Base-by-base conservation (phyloP, 1,140 invertebrate species). In the Drosophila elegans region DNA sequence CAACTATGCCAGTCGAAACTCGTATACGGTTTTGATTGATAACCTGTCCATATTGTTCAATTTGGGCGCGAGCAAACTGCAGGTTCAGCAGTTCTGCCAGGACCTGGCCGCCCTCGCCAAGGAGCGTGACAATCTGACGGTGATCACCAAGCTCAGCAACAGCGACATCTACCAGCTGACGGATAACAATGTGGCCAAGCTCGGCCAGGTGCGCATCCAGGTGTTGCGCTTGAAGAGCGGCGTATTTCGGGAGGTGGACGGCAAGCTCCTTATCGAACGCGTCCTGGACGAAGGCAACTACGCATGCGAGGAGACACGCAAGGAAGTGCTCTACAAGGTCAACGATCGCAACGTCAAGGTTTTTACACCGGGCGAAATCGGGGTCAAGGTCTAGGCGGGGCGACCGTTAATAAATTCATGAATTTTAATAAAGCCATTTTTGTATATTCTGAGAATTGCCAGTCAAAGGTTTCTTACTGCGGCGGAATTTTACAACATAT, bases 341-440 rank as follows among this genome's bases (percentile, higher is more conserved):
- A 94, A 94, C 80, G 95, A 96, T 92, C 94, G 94, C 85, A 95
- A 95, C 83, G 94, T 96, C 7, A 95, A 95, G 86, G 93, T 96
- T 45, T 95, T 95, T 89, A 93, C 94, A 57, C 95, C 95, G 29
- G 95, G 95, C 38, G 93, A 92, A 67, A 73, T 91, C 56, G 92
- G 92, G 32, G 74, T 92, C 12, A 86, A 86, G 25, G 83, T 86
- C 29, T 86, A 77, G 57, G 27, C 11, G 25, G 9, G 27, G 16
- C 27, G 10, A 13, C 27, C 25, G 25, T 34, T 34, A 61, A 48
- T 54, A 42, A 80, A 80, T 80, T 27, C 59, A 77, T 64, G 60
- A 75, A 82, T 51, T 69, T 82, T 62, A 88, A 83, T 88, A 79
- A 88, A 86, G 83, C 84, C 79, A 88, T 83, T 76, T 78, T 75